Evolutionary conservation across 1,140 invertebrate species (phyloP), one percentile per base, ranked within the genome.

Genomic region (Aphaenogaster ashmeadi): DNA sequence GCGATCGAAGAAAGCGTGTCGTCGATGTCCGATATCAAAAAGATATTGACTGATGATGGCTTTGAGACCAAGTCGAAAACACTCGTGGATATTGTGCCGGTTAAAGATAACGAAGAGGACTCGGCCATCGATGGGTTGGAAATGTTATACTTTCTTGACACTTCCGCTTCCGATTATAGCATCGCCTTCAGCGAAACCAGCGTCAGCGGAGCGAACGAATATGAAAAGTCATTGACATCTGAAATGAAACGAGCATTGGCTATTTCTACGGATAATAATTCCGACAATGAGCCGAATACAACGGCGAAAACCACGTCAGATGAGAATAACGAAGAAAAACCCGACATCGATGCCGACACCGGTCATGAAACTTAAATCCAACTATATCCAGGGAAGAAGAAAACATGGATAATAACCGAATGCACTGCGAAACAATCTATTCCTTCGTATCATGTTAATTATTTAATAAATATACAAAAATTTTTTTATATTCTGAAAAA

Each of bases 111-210:
- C 4, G 38, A 88, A 13, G 83, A 81, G 11, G 74, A 64, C 64
- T 27, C 44, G 64, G 11, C 18, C 33, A 13, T 77, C 1, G 41
- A 78, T 41, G 21, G 13, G 0, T 81, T 86, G 44, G n/a, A 62
- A 27, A 44, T 38, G 0, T 86, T 86, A 47, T 62, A 75, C 18
- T 18, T 21, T 9, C 64, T 33, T 11, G 21, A 41, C 8, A 8
- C n/a, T 44, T 41, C 21, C 15, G 21, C 9, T 58, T 77, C 38
- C 1, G 38, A 78, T 62, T 8, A n/a, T 9, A 88, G 88, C 60
- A 92, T 90, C 1, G 88, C 93, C 74, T 91, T 94, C 8, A 90
- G 90, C 64, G 94, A 94, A 79, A 44, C 87, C 27, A 85, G 92
- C 64, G 87, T 89, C 50, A 94, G 93, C 78, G 87, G 93, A 1